A percentile compares a stretch with the other conserved stretches of the same genome.
These are phyloP conservation scores for Caenorhabditis imperialis DNA, from an alignment of 2,888 invertebrate genomes.

Conservation along the genomic window DNA sequence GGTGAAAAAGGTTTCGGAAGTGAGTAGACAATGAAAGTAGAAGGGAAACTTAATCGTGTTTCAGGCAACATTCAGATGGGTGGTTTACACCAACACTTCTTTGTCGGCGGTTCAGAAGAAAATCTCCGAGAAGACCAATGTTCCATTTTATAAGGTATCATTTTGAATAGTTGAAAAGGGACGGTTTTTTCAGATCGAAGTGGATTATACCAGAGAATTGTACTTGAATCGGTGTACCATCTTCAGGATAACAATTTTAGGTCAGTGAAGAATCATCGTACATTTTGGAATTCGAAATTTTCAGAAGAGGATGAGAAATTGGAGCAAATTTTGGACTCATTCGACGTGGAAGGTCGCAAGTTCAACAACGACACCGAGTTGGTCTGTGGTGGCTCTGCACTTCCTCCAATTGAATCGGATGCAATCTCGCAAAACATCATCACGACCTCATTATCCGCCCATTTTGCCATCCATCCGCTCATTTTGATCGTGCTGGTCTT, in stretches of 20 bases:
- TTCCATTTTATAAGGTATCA: conserved; percentile 50
- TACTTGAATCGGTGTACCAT: conserved; percentile 55
- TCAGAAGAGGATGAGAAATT: conserved; percentile 57
- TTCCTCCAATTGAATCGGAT: conserved; percentile 15
- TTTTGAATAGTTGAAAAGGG: too few species aligned
- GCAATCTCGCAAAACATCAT: conserved; percentile 39
- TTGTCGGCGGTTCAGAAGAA: conserved; percentile 45
- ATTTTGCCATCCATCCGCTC: background rate
- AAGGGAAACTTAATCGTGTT: background rate
- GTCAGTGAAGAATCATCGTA: conserved; percentile 16
- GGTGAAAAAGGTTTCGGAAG: conserved; percentile 46
- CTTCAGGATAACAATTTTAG: conserved; percentile 59
- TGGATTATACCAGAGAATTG: conserved; percentile 58
- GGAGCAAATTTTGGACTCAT: conserved; percentile 46
- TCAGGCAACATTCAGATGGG: conserved; percentile 65
- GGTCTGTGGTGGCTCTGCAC: conserved; percentile 28
- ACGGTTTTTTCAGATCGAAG: conserved; percentile 59
- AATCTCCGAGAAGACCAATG: conserved; percentile 46
- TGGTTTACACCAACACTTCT: conserved; percentile 52
- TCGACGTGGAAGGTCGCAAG: conserved; percentile 52
- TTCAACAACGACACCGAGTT: conserved; percentile 50
- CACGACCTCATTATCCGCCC: conserved; percentile 16
- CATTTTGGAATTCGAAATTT: conserved; percentile 4
- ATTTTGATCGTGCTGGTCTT: conserved; percentile 3
- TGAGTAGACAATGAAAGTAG: conserved; percentile 3